These are phyloP conservation scores for Ia io DNA, from an alignment of 2,113 vertebrate species.

Conservation along the genomic window DNA sequence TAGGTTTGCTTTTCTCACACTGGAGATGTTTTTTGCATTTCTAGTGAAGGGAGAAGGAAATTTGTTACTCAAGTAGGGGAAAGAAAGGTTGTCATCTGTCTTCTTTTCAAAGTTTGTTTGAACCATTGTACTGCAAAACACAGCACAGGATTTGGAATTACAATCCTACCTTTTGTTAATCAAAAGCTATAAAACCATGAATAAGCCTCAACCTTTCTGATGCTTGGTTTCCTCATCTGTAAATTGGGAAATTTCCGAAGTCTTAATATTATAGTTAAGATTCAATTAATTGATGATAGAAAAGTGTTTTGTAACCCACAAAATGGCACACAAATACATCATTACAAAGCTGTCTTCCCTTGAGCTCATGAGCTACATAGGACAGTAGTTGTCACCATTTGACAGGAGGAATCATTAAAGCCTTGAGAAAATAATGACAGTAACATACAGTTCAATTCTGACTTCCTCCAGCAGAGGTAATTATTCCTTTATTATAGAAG, in stretches of 20 bases:
- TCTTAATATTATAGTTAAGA: not conserved
- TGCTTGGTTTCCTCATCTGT: not conserved
- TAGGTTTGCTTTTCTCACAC: not conserved
- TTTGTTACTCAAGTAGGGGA: not conserved
- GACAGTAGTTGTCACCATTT: not conserved
- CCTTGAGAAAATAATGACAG: constrained; percentile 22
- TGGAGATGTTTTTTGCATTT: not conserved
- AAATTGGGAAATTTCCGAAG: not conserved
- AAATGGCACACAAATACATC: not conserved
- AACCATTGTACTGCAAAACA: not conserved
- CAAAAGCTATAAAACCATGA: constrained; percentile 29
- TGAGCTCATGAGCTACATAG: not conserved
- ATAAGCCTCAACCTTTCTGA: not conserved
- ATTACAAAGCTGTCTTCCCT: constrained; percentile 8
- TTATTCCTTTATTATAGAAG: not conserved
- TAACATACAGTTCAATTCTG: not conserved
- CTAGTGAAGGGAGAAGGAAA: not conserved
- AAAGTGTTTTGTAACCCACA: constrained; percentile 10
- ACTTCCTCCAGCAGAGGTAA: constrained; percentile 4
- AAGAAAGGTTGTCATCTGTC: not conserved
- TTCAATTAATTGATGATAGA: not conserved
- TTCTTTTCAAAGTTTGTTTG: not conserved
- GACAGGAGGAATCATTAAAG: constrained; percentile 8
- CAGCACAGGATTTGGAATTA: not conserved
- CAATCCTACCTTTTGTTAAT: constrained; percentile 13